Conservation (phyloP, 2,113 vertebrate genomes). For the Bothrops jararaca region DNA sequence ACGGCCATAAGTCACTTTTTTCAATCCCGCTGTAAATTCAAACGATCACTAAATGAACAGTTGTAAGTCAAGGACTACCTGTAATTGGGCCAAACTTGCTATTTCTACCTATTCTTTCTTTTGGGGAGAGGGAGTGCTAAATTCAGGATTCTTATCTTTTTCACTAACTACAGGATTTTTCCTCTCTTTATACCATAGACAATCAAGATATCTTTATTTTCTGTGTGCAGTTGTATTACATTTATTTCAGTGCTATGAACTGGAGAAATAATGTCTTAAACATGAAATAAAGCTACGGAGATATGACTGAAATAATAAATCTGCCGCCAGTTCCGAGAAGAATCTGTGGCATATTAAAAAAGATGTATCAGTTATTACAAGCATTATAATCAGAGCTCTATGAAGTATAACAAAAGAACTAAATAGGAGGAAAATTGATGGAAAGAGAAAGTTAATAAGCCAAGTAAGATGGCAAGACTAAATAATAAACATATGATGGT, state of each 20-base stretch:
- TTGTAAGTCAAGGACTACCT: background rate
- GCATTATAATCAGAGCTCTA: conserved; percentile 12
- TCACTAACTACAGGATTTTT: background rate
- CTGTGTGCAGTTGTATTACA: background rate
- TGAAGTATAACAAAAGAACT: conserved; percentile 35
- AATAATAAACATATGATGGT: background rate
- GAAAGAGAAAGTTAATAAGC: conserved; percentile 49
- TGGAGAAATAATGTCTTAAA: conserved; percentile 10
- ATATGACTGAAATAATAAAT: conserved; percentile 34
- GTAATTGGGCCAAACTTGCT: background rate
- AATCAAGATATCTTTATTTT: background rate
- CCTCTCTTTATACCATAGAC: background rate
- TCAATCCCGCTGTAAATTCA: background rate
- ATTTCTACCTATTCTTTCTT: background rate
- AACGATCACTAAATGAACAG: background rate
- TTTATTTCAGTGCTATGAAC: conserved; percentile 19
- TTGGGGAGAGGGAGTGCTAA: background rate
- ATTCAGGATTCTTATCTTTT: background rate
- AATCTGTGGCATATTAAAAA: conserved; percentile 21
- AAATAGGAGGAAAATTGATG: conserved; percentile 50
- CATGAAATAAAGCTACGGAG: conserved; percentile 42
- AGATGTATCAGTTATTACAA: conserved; percentile 35
- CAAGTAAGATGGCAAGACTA: conserved; percentile 33
- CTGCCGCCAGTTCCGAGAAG: conserved; percentile 34
- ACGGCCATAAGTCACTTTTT: background rate